Evolutionary conservation across 2,797 vertebrate genomes (phyloP).

Genomic region (Darevskia mixta): DNA sequence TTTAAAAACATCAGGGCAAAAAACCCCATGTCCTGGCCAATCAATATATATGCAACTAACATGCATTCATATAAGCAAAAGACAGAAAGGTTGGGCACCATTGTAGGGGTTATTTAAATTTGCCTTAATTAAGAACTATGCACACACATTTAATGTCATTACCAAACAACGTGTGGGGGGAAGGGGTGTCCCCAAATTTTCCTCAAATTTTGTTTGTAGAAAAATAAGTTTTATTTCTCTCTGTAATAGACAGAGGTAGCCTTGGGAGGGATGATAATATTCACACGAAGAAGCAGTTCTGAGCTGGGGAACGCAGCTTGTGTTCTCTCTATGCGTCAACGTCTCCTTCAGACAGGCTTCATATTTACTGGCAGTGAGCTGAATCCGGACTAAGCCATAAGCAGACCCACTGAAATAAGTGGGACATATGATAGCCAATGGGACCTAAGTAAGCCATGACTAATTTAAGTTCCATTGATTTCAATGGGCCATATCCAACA

Average conservation of each 20-base stretch:
- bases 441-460: too few species aligned
- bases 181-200: not conserved
- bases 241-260: not conserved
- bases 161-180: not conserved
- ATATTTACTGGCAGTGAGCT: not conserved
- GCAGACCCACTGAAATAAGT: too few species aligned
- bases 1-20: not conserved
- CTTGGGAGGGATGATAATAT: not conserved
- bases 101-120: not conserved
- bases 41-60: not conserved
- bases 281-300: not conserved
- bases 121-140: not conserved
- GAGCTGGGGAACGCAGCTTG: too few species aligned
- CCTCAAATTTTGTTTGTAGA: not conserved
- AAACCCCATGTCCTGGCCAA: not conserved
- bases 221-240: not conserved
- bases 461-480: too few species aligned
- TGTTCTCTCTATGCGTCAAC: not conserved
- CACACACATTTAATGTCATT: not conserved
- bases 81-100: not conserved
- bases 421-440: too few species aligned
- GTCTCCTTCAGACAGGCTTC: not conserved
- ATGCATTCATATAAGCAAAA: not conserved
- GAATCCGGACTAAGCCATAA: too few species aligned
- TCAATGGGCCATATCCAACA: too few species aligned